Conservation (phyloP, 2,113 vertebrate species). For the Gymnogyps californianus region DNA sequence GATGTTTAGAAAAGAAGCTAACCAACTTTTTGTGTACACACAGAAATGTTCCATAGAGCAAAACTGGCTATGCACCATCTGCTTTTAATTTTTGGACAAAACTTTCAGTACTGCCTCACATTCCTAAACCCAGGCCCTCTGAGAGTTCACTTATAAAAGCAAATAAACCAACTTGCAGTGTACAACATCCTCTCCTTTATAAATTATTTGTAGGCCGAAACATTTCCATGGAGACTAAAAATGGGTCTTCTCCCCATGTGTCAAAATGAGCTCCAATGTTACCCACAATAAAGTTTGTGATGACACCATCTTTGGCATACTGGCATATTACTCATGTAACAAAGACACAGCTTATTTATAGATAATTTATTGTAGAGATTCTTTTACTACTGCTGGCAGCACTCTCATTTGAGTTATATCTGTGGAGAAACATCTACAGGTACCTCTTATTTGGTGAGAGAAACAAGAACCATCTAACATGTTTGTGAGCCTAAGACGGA, state of each 20-base stretch:
- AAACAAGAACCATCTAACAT: not conserved
- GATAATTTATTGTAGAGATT: not conserved
- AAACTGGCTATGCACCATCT: not conserved
- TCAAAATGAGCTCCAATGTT: not conserved
- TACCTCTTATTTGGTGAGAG: not conserved
- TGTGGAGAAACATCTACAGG: not conserved
- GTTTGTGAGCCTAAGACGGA: not conserved
- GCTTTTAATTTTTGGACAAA: constrained; percentile 4
- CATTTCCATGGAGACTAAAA: not conserved
- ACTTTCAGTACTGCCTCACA: not conserved
- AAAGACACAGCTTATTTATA: not conserved
- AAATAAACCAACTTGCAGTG: not conserved
- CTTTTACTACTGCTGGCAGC: not conserved
- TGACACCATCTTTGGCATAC: not conserved
- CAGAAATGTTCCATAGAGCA: not conserved
- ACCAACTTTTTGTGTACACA: not conserved
- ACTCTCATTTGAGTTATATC: not conserved
- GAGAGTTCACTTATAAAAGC: not conserved
- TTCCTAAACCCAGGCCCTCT: not conserved
- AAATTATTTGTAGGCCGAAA: not conserved
- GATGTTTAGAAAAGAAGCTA: not conserved
- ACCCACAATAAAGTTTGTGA: not conserved
- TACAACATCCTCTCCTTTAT: not conserved
- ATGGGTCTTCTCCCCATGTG: not conserved
- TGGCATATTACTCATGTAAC: not conserved